Evolutionary conservation across 2,113 vertebrate genomes (phyloP).

Genomic region (Calyptomena viridis): DNA sequence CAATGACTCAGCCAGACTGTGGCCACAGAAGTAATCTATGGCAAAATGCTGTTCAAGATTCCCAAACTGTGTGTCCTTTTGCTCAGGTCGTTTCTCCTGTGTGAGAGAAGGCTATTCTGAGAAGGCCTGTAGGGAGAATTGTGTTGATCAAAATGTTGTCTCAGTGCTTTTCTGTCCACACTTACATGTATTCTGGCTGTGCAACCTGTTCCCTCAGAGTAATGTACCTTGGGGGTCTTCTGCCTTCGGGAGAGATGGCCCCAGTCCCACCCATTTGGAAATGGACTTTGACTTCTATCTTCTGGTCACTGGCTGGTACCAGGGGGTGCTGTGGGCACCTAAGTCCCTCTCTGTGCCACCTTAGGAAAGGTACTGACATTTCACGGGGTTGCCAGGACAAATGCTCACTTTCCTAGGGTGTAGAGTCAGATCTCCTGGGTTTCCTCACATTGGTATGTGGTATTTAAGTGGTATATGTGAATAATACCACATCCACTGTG

Average conservation of each 20-base stretch:
- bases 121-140: neutral
- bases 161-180: neutral
- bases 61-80: neutral
- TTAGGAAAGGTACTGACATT: neutral
- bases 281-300: fast-evolving
- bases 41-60: neutral
- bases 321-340: neutral
- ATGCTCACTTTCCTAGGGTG: neutral
- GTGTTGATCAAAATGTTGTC: neutral
- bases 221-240: neutral
- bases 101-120: neutral
- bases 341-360: neutral
- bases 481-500: neutral
- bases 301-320: neutral
- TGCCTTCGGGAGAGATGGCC: neutral
- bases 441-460: neutral
- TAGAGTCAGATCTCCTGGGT: neutral
- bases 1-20: neutral
- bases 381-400: neutral
- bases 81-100: neutral
- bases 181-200: neutral
- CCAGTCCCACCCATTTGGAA: neutral
- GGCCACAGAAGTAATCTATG: neutral
- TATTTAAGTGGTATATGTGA: neutral
- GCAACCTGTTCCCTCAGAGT: neutral